Conservation (phyloP, 2,113 vertebrate species). For the Ramphastos sulfuratus region DNA sequence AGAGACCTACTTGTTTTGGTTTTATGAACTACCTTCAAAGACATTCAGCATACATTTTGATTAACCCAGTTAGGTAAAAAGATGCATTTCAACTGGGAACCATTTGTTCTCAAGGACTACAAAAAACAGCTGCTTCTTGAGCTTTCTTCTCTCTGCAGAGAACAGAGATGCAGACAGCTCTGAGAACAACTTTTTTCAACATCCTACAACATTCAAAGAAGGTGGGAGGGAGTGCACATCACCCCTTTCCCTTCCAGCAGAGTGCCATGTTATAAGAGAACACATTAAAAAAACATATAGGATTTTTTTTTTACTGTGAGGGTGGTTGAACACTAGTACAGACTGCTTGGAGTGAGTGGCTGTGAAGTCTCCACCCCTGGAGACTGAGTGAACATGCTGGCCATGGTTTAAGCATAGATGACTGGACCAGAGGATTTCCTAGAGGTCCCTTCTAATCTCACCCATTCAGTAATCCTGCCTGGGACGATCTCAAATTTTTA, state of each 20-base stretch:
- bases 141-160: background rate
- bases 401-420: fast-evolving
- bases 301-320: background rate
- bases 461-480: background rate
- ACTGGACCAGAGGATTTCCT: background rate
- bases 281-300: fast-evolving
- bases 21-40: background rate
- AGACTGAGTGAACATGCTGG: background rate
- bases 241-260: background rate
- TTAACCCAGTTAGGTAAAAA: background rate
- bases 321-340: background rate
- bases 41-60: background rate
- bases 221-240: background rate
- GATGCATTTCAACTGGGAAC: background rate
- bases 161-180: background rate
- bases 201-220: background rate
- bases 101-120: background rate
- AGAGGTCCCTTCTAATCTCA: background rate
- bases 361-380: background rate
- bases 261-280: background rate
- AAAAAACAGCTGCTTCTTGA: background rate
- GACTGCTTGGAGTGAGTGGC: background rate
- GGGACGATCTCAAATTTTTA: background rate
- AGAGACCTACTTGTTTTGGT: background rate
- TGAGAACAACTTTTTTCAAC: background rate